Evolutionary conservation across 2,888 invertebrate genomes (phyloP).

Genomic region (Phasia obesa): DNA sequence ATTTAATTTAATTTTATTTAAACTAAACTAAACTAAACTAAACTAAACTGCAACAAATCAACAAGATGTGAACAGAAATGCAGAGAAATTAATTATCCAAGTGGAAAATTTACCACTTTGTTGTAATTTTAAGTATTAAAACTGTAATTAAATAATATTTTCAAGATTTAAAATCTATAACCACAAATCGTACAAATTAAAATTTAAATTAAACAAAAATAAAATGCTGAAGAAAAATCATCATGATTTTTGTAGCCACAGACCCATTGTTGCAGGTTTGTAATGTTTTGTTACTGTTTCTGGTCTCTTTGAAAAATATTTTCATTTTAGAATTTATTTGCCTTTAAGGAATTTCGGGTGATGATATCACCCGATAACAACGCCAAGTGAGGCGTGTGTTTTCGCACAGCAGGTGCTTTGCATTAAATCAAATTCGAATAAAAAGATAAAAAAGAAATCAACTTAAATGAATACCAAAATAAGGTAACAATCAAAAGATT

Average conservation of each 20-base stretch:
- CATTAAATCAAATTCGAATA: slow-evolving; percentile 60
- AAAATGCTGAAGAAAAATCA: slow-evolving; percentile 6
- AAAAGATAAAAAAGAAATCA: slow-evolving; percentile 38
- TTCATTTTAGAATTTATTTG: slow-evolving; percentile 78
- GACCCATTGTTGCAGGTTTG: background rate
- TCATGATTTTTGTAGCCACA: background rate
- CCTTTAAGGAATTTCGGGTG: slow-evolving; percentile 80
- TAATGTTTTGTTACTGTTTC: background rate
- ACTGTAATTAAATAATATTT: slow-evolving; percentile 68
- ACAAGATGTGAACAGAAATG: background rate
- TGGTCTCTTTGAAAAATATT: slow-evolving; percentile 72
- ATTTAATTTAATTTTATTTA: background rate
- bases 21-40: no score
- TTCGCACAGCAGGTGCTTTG: slow-evolving; percentile 78
- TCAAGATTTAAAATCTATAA: slow-evolving; percentile 28
- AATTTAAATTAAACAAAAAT: background rate
- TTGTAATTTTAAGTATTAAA: slow-evolving; percentile 57
- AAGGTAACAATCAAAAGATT: slow-evolving; percentile 34
- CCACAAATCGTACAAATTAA: slow-evolving; percentile 1
- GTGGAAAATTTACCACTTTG: slow-evolving; percentile 42
- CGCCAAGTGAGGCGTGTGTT: slow-evolving; percentile 72
- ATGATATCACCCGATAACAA: slow-evolving; percentile 81
- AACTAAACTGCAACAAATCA: background rate
- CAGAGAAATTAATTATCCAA: slow-evolving; percentile 28
- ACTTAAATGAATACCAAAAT: no score